A percentile compares a stretch with the other conserved stretches of the same genome.
Evolutionary conservation across 2,113 vertebrate genomes (phyloP).

Genomic region (Anoura caudifer): DNA sequence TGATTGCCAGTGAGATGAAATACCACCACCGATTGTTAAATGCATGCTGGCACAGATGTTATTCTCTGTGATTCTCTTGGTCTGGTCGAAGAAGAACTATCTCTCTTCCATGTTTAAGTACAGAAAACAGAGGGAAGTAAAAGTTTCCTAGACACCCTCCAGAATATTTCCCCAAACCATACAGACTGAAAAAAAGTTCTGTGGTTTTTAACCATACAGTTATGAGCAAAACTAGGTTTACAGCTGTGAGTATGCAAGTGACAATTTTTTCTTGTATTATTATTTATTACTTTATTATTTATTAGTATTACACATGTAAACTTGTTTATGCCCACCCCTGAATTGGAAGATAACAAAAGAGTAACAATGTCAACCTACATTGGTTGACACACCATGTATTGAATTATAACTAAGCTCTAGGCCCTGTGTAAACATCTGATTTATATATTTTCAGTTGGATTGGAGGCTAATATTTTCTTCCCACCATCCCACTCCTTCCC

Average conservation of each 20-base stretch:
- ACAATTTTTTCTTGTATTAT: too few relatives aligned
- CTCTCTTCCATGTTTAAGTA: neutral
- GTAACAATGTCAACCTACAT: neutral
- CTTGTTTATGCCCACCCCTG: too few relatives aligned
- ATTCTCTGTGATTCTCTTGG: neutral
- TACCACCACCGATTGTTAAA: neutral
- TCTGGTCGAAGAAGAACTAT: neutral
- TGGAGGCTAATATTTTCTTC: neutral
- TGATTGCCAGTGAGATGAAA: neutral
- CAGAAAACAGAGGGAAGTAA: neutral
- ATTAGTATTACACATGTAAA: too few relatives aligned
- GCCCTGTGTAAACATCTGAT: neutral
- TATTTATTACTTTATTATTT: too few relatives aligned
- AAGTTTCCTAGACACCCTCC: neutral
- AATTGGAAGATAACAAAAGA: neutral
- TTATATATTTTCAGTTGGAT: neutral
- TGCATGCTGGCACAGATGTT: neutral
- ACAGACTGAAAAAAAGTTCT: neutral
- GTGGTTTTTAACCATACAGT: neutral
- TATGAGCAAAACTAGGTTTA: too few relatives aligned
- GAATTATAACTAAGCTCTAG: neutral
- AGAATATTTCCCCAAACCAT: neutral
- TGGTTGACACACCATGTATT: neutral
- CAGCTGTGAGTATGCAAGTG: too few relatives aligned
- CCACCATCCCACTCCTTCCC: accelerated